Base-by-base conservation (phyloP, 1,140 invertebrate genomes). In the Apis dorsata region DNA sequence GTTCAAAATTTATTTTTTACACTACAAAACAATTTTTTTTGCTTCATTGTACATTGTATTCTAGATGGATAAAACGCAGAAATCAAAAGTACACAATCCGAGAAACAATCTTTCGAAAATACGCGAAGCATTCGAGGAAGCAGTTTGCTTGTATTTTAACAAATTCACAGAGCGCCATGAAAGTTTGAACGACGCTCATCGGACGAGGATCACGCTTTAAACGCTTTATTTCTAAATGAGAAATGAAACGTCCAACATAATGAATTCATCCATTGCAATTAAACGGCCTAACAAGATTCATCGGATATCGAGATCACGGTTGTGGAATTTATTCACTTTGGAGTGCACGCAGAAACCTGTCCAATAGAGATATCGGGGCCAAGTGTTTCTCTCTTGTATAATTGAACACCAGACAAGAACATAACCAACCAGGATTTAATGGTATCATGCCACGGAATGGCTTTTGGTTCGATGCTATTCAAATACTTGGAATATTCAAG, bases 321-420 rank as follows among this genome's bases (percentile, higher is more conserved):
- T 62, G 44, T 17, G 78, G 24, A 62, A 79, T 79, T 79, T 71
- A 79, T 63, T 78, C 76, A 59, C n/a, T 62, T 62, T 51, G 17
- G 51, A 34, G 49, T 24, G 57, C 15, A n/a, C 44, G 57, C 28
- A n/a, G 65, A 55, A 63, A 28, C 49, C 71, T 11, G 57, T 28
- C 49, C n/a, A 55, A 79, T 79, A 72, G 44, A 79, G 68, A 79
- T 72, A 72, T 79, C 69, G 57, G 12, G 69, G 78, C 44, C 78
- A 72, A 79, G 69, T 71, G 69, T 72, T 70, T 44, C 69, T 28
- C 44, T 19, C 53, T 55, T 17, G n/a, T 60, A 63, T 63, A 79
- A 24, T 24, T 12, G 28, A 28, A 28, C 68, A 11, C 9, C 65
- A 55, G 68, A 71, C 57, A 79, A 79, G 68, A 78, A 69, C 49